phyloP scores from a whole-genome alignment of 1,140 invertebrate species.

The Wasmannia auropunctata region DNA sequence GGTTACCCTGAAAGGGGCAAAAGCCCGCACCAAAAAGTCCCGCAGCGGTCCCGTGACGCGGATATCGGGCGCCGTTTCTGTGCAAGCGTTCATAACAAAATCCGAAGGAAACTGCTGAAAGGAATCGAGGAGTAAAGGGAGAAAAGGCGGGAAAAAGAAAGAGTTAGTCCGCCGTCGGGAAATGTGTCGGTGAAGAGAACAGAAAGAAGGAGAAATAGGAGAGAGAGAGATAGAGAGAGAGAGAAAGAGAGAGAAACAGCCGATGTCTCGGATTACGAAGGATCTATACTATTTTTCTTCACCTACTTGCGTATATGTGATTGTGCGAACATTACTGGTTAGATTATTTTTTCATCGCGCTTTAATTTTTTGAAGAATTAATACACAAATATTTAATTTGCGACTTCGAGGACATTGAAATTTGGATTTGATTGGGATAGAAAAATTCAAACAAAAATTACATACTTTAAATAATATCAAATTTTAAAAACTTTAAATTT shows the following conservation, averaged over 20 bases:
- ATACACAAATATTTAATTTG: background rate
- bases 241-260: background rate
- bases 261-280: background rate
- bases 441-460: background rate
- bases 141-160: conserved; percentile 48
- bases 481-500: background rate
- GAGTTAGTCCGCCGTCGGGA: conserved; percentile 16
- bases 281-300: background rate
- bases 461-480: background rate
- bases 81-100: conserved; percentile 58
- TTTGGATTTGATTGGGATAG: background rate
- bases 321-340: background rate
- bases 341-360: background rate
- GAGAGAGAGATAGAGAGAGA: background rate
- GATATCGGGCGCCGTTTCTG: conserved; percentile 64
- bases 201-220: background rate
- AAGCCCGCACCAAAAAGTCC: conserved; percentile 42
- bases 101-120: conserved; percentile 56
- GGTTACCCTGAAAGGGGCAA: conserved; percentile 54
- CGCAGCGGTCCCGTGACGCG: conserved; percentile 30
- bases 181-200: conserved; percentile 26
- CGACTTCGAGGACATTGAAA: background rate
- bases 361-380: background rate
- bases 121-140: conserved; percentile 12
- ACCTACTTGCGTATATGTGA: background rate